Conservation (phyloP, 2,888 invertebrate genomes). For the Cryptus armator region DNA sequence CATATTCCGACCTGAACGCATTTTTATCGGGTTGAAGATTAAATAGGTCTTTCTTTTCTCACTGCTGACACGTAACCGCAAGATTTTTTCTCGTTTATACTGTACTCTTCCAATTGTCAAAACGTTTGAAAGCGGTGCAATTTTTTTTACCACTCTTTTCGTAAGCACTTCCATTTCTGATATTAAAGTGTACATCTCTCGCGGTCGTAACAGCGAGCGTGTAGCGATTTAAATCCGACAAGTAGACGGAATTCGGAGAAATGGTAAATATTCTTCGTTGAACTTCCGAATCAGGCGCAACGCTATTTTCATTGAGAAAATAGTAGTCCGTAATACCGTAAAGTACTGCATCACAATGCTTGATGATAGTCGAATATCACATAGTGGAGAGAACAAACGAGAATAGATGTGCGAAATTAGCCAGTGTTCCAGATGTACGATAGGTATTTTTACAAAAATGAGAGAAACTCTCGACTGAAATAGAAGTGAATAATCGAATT, state of each 20-base stretch:
- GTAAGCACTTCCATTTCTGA: background rate
- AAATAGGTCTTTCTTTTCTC: conserved; percentile 11
- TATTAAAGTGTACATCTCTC: background rate
- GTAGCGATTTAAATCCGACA: background rate
- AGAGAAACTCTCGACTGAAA: no score
- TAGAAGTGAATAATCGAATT: no score
- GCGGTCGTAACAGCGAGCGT: background rate
- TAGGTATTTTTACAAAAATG: no score
- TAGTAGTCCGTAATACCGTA: background rate
- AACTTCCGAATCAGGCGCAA: background rate
- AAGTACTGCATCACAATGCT: background rate
- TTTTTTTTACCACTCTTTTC: background rate
- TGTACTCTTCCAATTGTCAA: background rate
- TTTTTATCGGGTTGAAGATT: conserved; percentile 15
- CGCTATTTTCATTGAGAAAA: background rate
- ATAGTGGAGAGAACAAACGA: background rate
- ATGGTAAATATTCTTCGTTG: background rate
- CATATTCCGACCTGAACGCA: conserved; percentile 34
- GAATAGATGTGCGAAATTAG: background rate
- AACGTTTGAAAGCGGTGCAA: background rate
- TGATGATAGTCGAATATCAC: background rate
- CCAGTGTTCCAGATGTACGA: background rate
- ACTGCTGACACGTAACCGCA: background rate
- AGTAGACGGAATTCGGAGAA: background rate
- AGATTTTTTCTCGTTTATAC: background rate